A percentile compares a stretch with the other conserved stretches of the same genome.
These are phyloP conservation scores for Telmatherina bonti DNA, from an alignment of 2,797 vertebrate species.

Conservation along the genomic window DNA sequence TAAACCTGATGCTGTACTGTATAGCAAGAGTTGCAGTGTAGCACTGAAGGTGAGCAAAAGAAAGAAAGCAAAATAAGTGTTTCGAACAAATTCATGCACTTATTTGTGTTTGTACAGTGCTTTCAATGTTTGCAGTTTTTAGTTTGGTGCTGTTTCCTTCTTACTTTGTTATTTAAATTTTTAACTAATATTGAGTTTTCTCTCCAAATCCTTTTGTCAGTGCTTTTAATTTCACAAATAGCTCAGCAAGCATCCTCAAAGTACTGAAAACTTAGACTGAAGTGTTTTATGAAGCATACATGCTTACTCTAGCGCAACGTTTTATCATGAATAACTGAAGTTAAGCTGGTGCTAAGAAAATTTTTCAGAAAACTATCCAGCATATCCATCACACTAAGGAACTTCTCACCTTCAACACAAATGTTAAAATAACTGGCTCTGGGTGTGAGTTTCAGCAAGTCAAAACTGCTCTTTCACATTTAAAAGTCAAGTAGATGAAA, in stretches of 20 bases:
- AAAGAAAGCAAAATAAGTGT: conserved; percentile 43
- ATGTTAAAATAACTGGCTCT: conserved; percentile 14
- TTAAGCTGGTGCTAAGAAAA: conserved; percentile 7
- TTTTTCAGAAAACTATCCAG: conserved; percentile 16
- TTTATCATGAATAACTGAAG: conserved; percentile 29
- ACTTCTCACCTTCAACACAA: conserved; percentile 40
- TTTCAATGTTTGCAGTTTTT: conserved; percentile 57
- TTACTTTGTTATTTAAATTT: conserved; percentile 73
- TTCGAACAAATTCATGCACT: conserved; percentile 78
- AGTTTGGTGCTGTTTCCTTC: conserved; percentile 73
- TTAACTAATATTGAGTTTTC: conserved; percentile 30
- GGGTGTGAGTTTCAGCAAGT: conserved; percentile 9
- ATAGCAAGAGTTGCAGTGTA: conserved; percentile 43
- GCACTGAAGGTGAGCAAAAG: conserved; percentile 30
- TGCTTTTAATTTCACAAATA: conserved; percentile 56
- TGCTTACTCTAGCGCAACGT: conserved; percentile 30
- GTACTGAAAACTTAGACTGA: conserved; percentile 22
- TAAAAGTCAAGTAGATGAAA: conserved; percentile 56
- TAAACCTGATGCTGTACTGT: conserved; percentile 49
- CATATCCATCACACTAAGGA: conserved; percentile 17
- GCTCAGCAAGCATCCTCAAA: conserved; percentile 43
- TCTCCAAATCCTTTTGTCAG: conserved; percentile 20
- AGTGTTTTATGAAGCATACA: conserved; percentile 19
- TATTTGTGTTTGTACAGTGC: conserved; percentile 74
- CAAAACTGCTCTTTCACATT: conserved; percentile 24